A percentile compares a stretch with the other conserved stretches of the same genome.
phyloP scores from a whole-genome alignment of 2,113 vertebrate genomes.

The Charadrius vociferus region DNA sequence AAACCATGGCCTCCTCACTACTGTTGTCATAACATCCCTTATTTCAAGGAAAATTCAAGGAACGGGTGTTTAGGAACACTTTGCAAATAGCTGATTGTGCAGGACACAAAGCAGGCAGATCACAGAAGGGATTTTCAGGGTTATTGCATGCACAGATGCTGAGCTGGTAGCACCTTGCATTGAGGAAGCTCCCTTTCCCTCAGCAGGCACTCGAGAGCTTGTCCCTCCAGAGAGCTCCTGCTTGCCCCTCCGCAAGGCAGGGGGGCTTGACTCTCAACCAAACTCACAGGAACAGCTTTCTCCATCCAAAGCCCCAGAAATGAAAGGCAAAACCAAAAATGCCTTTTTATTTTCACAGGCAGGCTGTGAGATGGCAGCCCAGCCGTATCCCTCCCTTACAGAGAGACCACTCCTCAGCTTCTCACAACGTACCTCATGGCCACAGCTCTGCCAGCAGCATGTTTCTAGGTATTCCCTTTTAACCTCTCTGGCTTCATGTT shows the following conservation, averaged over 20 bases:
- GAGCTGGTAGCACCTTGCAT: neutral
- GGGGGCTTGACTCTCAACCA: neutral
- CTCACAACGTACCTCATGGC: accelerated
- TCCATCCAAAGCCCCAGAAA: neutral
- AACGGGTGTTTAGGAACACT: neutral
- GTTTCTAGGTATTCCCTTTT: neutral
- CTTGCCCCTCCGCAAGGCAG: accelerated
- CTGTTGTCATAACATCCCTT: neutral
- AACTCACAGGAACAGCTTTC: neutral
- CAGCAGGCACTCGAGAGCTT: neutral
- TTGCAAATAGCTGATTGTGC: neutral
- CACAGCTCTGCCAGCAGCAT: accelerated
- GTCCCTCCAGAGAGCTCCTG: neutral
- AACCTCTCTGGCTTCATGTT: neutral
- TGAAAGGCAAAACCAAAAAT: neutral
- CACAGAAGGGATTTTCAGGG: neutral
- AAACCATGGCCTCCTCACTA: neutral
- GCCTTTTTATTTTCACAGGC: neutral
- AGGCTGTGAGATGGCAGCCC: neutral
- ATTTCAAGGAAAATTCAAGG: neutral
- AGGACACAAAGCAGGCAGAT: neutral
- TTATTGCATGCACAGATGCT: neutral
- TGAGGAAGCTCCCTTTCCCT: neutral
- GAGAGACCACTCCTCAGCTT: neutral
- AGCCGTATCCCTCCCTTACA: accelerated